Base-by-base conservation (phyloP, 2,113 vertebrate species). In the Mormoops blainvillei region DNA sequence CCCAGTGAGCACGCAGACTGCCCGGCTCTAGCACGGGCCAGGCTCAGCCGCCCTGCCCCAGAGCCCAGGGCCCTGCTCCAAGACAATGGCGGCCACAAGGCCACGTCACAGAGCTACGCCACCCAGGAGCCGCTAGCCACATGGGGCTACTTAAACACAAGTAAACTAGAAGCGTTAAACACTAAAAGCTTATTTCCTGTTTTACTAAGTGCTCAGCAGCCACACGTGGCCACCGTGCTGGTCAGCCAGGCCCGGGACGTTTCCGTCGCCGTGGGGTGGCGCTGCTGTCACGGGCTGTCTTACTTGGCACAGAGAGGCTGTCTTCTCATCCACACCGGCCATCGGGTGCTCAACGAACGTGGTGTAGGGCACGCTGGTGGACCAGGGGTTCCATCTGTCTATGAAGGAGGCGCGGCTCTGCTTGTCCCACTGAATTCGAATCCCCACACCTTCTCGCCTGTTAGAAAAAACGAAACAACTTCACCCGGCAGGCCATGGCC, bases 361-460 rank as follows among this genome's bases (percentile, higher is more conserved):
- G 97, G 98, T 78, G 0, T 99, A 99, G 4, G 99, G 99, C 98
- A 99, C 98, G 7, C 98, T 99, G 41, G 99, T 99, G 93, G 99
- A 99, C 99, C 99, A 99, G 0, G 99, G 99, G 97, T 99, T 99
- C 99, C 99, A 99, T 50, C 99, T 98, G 96, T 99, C 99, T 0
- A 99, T 52, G 98, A 99, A 99, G 2, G 99, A 99, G 20, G 99
- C 98, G 0, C 98, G 99, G 8, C 99, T 99, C 24, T 98, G 99
- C 98, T 99, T 99, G 98, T 99, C 99, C 99, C 99, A 99, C 95
- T 99, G 99, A 6, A 99, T 98, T 1, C 99, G 99, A 19, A 99
- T 97, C 0, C 99, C 99, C 0, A 95, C 96, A 0, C 99, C 99
- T 94, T 99, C 99, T 97, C 99, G 98, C 98, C 99, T 99, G 96